phyloP scores from a whole-genome alignment of 2,113 vertebrate species.

The Muntiacus muntjak region DNA sequence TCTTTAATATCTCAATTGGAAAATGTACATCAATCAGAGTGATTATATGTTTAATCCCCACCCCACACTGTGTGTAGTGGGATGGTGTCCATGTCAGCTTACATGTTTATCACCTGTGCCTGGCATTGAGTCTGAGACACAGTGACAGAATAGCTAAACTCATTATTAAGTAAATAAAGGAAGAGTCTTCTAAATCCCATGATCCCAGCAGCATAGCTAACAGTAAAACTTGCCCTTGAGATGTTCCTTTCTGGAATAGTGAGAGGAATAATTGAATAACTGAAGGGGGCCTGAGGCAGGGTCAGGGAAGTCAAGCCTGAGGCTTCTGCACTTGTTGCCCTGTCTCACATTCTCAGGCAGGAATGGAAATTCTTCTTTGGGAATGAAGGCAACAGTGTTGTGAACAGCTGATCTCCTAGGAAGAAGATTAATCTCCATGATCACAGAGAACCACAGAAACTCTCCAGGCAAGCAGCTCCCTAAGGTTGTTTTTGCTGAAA shows the following conservation, averaged over 20 bases:
- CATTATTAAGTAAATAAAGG: not conserved
- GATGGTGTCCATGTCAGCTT: not conserved
- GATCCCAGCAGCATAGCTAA: not conserved
- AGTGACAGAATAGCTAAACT: not conserved
- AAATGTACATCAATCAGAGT: not conserved
- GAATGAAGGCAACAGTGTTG: not conserved
- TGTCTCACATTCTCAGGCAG: not conserved
- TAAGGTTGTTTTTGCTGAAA: not conserved
- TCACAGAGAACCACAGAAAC: constrained; percentile 8
- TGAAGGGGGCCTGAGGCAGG: no score
- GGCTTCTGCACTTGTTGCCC: rapidly evolving
- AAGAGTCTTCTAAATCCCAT: not conserved
- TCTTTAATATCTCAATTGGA: not conserved
- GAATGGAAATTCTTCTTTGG: not conserved
- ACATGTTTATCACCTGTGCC: rapidly evolving
- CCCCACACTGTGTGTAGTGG: rapidly evolving
- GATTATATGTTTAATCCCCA: not conserved
- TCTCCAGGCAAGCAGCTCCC: not conserved
- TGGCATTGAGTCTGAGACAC: not conserved
- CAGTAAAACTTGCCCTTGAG: not conserved
- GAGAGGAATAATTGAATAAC: not conserved
- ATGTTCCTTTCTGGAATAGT: not conserved
- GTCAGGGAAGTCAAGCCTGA: not conserved
- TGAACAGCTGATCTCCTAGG: not conserved
- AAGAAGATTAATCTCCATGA: constrained; percentile 45